A percentile compares a stretch with the other conserved stretches of the same genome.
These are phyloP conservation scores for Cryptosula pallasiana DNA, from an alignment of 2,888 invertebrate genomes.

Conservation along the genomic window DNA sequence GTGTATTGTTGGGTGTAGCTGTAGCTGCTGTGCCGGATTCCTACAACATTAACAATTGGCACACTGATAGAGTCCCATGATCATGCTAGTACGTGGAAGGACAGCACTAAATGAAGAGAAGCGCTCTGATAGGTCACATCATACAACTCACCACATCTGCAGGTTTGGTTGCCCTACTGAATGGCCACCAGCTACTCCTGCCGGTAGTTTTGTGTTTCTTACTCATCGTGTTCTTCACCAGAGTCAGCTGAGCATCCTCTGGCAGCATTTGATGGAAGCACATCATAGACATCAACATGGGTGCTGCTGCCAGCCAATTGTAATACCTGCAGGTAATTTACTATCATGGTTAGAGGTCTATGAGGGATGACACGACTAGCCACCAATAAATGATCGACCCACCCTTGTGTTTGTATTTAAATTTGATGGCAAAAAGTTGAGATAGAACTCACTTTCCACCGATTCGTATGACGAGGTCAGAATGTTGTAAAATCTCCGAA, in stretches of 20 bases:
- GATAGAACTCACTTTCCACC: slow-evolving; percentile 64
- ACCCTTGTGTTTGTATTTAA: too few relatives aligned
- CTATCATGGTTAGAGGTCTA: too few relatives aligned
- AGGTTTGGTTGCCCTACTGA: neutral
- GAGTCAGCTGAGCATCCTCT: slow-evolving; percentile 35
- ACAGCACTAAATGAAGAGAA: too few relatives aligned
- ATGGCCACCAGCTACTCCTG: slow-evolving; percentile 13
- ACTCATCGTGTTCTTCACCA: slow-evolving; percentile 28
- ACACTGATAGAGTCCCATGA: too few relatives aligned
- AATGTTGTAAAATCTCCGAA: slow-evolving; percentile 66
- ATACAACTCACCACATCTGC: neutral
- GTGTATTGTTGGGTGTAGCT: neutral
- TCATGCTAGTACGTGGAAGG: too few relatives aligned
- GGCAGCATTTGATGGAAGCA: slow-evolving; percentile 81
- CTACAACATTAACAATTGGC: too few relatives aligned
- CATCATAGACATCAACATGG: slow-evolving; percentile 79
- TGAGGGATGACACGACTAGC: too few relatives aligned
- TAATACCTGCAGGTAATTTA: slow-evolving; percentile 58
- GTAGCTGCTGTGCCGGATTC: neutral
- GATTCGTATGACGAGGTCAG: slow-evolving; percentile 78
- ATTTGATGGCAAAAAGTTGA: too few relatives aligned
- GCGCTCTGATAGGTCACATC: too few relatives aligned
- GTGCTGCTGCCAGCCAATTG: slow-evolving; percentile 85
- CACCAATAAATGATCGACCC: too few relatives aligned
- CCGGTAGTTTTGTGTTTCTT: neutral